Conservation (phyloP, 2,888 invertebrate genomes). For the Cantharis lateralis region DNA sequence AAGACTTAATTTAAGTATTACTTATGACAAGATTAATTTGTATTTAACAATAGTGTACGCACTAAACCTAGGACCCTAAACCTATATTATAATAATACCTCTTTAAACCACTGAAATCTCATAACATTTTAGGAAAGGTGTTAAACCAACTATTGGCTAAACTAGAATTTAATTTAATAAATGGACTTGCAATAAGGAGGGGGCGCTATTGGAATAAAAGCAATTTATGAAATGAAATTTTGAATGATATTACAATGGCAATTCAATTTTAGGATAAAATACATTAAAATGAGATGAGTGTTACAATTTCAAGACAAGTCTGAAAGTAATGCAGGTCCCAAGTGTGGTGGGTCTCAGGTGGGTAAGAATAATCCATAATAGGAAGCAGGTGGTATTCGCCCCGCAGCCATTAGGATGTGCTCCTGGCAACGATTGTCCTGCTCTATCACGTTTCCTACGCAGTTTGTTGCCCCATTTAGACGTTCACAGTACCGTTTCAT, state of each 20-base stretch:
- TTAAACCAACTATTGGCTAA: background rate
- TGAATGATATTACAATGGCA: background rate
- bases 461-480: slow-evolving; percentile 25
- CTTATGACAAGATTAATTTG: slow-evolving; percentile 1
- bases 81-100: background rate
- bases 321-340: slow-evolving; percentile 16
- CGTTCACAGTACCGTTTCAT: slow-evolving; percentile 19
- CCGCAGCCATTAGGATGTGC: slow-evolving; percentile 25
- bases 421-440: slow-evolving; percentile 27
- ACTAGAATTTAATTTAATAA: background rate
- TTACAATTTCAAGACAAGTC: slow-evolving; percentile 12
- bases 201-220: background rate
- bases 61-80: background rate
- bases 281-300: slow-evolving; percentile 8
- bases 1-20: background rate
- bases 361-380: slow-evolving; percentile 29
- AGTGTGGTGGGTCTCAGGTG: slow-evolving; percentile 20
- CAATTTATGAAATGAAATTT: background rate
- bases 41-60: background rate
- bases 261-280: slow-evolving; percentile 8
- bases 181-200: background rate
- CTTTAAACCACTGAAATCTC: background rate
- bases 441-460: slow-evolving; percentile 23
- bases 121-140: background rate
- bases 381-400: slow-evolving; percentile 26